Conservation (phyloP, 2,888 invertebrate species). For the Lochmaea capreae region DNA sequence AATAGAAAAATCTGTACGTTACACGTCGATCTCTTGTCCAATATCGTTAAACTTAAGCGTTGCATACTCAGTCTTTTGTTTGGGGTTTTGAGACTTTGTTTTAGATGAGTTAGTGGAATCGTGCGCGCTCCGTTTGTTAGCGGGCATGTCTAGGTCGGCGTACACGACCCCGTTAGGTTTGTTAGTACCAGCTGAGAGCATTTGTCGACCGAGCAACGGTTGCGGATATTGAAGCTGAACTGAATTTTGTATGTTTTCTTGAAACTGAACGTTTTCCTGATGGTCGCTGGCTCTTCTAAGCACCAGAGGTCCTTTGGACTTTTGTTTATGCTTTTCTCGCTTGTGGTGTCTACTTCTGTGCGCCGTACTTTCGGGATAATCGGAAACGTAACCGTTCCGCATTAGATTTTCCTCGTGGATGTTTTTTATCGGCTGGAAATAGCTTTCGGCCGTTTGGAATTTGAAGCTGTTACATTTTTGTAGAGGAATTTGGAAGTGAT, state of each 20-base stretch:
- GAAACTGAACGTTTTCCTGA: constrained; percentile 60
- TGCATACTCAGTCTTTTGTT: constrained; percentile 72
- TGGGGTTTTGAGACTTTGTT: constrained; percentile 57
- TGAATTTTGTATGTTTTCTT: constrained; percentile 61
- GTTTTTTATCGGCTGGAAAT: constrained; percentile 75
- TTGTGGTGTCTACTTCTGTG: constrained; percentile 53
- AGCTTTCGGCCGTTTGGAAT: constrained; percentile 68
- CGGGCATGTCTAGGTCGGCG: constrained; percentile 66
- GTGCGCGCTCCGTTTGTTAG: constrained; percentile 52
- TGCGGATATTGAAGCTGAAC: constrained; percentile 65
- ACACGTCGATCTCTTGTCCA: constrained; percentile 76
- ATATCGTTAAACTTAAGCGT: constrained; percentile 76
- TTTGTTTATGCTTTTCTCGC: constrained; percentile 58
- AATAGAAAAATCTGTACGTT: constrained; percentile 62
- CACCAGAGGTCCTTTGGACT: constrained; percentile 62
- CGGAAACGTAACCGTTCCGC: constrained; percentile 63
- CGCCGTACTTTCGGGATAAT: constrained; percentile 58
- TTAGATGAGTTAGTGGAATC: constrained; percentile 48
- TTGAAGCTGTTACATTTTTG: constrained; percentile 75
- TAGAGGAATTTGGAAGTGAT: constrained; percentile 73
- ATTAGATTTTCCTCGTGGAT: constrained; percentile 68
- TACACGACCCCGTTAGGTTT: constrained; percentile 65
- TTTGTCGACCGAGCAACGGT: constrained; percentile 57
- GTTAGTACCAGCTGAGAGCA: constrained; percentile 46
- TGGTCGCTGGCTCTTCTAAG: constrained; percentile 60